phyloP scores from a whole-genome alignment of 2,888 invertebrate species.

The Exephanes ischioxanthus region DNA sequence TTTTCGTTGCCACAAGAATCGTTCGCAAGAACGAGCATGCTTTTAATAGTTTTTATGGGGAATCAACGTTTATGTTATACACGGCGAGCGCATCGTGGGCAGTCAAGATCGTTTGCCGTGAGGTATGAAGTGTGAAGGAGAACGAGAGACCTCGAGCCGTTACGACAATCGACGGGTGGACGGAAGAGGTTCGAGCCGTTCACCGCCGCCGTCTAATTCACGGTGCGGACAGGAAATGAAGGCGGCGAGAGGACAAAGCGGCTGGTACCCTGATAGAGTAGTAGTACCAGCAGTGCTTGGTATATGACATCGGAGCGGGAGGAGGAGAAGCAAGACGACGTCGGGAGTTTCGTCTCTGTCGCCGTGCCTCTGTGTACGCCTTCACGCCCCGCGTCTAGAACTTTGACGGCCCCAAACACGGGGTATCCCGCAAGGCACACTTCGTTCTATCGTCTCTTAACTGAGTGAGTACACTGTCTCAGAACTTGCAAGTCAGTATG shows the following conservation, averaged over 20 bases:
- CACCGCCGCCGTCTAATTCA: slow-evolving; percentile 66
- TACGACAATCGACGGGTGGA: slow-evolving; percentile 1
- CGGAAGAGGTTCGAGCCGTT: slow-evolving; percentile 46
- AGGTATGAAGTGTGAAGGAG: slow-evolving; percentile 46
- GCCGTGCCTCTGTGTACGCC: neutral
- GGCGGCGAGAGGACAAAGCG: slow-evolving; percentile 68
- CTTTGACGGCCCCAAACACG: slow-evolving; percentile 11
- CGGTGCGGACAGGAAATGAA: slow-evolving; percentile 68
- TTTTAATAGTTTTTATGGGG: neutral
- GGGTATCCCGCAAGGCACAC: slow-evolving; percentile 6
- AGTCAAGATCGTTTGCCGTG: slow-evolving; percentile 63
- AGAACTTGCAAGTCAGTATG: neutral
- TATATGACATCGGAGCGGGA: neutral
- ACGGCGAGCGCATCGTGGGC: neutral
- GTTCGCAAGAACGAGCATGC: neutral
- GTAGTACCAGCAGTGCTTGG: neutral
- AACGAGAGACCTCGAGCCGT: slow-evolving; percentile 24
- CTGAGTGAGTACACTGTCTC: neutral
- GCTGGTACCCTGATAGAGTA: slow-evolving; percentile 22
- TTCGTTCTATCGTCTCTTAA: slow-evolving; percentile 10
- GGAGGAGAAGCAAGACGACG: neutral
- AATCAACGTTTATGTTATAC: neutral
- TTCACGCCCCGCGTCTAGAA: slow-evolving; percentile 11
- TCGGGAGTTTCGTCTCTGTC: slow-evolving; percentile 10
- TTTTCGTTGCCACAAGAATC: neutral